Evolutionary conservation across 2,888 invertebrate species (phyloP).

Genomic region (Catocala fraxini): DNA sequence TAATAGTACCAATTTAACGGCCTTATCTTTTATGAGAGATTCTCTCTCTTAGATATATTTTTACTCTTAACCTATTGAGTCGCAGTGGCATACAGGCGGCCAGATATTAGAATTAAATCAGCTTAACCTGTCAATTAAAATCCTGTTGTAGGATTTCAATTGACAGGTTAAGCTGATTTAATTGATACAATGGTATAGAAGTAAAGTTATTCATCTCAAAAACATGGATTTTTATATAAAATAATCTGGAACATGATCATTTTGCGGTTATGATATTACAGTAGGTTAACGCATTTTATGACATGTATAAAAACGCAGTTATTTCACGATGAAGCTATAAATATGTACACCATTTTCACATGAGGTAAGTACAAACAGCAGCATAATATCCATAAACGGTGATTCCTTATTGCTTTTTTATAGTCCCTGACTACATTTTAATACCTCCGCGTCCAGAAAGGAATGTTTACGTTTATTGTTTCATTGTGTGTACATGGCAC

Average conservation of each 20-base stretch:
- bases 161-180: no score
- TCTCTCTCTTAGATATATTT: no score
- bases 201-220: no score
- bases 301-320: conserved; percentile 20
- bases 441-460: conserved; percentile 19
- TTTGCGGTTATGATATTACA: conserved; percentile 6
- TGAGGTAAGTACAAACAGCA: conserved; percentile 15
- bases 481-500: conserved; percentile 15
- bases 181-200: no score
- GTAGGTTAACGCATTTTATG: conserved; percentile 13
- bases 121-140: no score
- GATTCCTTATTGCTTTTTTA: conserved; percentile 38
- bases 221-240: no score
- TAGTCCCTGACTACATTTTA: conserved; percentile 24
- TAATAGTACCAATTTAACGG: no score
- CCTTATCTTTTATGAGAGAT: no score
- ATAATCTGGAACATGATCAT: conserved; percentile 6
- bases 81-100: no score
- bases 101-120: no score
- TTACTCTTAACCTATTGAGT: no score
- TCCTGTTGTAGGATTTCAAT: no score
- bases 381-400: conserved; percentile 26
- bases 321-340: conserved; percentile 28
- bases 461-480: conserved; percentile 26
- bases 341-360: conserved; percentile 20